These are phyloP conservation scores for Drosophila biarmipes DNA, from an alignment of 1,140 invertebrate genomes.

Conservation along the genomic window DNA sequence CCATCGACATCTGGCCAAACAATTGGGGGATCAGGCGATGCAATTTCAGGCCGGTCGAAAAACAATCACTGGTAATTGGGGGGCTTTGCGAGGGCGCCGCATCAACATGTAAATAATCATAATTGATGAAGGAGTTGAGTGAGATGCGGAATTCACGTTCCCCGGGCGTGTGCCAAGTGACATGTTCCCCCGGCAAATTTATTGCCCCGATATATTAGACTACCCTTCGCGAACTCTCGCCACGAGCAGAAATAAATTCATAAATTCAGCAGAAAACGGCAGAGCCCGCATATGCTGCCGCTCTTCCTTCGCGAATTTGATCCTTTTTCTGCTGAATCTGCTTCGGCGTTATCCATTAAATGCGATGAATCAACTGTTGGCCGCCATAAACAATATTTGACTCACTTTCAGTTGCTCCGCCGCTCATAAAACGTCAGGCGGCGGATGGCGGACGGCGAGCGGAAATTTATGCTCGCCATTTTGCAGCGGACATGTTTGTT, in stretches of 20 bases:
- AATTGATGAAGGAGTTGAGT: slow-evolving; percentile 39
- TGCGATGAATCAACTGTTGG: slow-evolving; percentile 78
- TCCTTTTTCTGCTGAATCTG: slow-evolving; percentile 63
- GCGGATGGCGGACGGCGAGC: slow-evolving; percentile 60
- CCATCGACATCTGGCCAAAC: slow-evolving; percentile 58
- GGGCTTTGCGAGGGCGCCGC: slow-evolving; percentile 1
- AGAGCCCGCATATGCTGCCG: slow-evolving; percentile 42
- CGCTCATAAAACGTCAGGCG: slow-evolving; percentile 66
- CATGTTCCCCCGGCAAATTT: slow-evolving; percentile 32
- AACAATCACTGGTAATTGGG: slow-evolving; percentile 43
- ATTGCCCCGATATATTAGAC: slow-evolving; percentile 42
- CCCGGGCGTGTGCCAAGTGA: slow-evolving; percentile 31
- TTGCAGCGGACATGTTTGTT: slow-evolving; percentile 47
- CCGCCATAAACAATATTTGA: slow-evolving; percentile 77
- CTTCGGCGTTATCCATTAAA: slow-evolving; percentile 76
- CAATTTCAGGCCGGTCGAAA: slow-evolving; percentile 22
- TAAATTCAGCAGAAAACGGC: slow-evolving; percentile 45
- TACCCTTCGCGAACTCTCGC: slow-evolving; percentile 18
- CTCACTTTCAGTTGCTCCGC: slow-evolving; percentile 30
- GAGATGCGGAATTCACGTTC: background rate
- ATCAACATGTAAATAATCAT: slow-evolving; percentile 33
- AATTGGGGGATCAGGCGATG: slow-evolving; percentile 48
- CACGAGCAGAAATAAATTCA: slow-evolving; percentile 33
- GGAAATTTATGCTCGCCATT: slow-evolving; percentile 79
- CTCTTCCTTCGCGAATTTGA: slow-evolving; percentile 30